Percentiles rank a stretch among this genome's conserved stretches.
These are phyloP conservation scores for Scaptodrosophila latifasciaeformis DNA, from an alignment of 2,888 invertebrate species.

Conservation along the genomic window DNA sequence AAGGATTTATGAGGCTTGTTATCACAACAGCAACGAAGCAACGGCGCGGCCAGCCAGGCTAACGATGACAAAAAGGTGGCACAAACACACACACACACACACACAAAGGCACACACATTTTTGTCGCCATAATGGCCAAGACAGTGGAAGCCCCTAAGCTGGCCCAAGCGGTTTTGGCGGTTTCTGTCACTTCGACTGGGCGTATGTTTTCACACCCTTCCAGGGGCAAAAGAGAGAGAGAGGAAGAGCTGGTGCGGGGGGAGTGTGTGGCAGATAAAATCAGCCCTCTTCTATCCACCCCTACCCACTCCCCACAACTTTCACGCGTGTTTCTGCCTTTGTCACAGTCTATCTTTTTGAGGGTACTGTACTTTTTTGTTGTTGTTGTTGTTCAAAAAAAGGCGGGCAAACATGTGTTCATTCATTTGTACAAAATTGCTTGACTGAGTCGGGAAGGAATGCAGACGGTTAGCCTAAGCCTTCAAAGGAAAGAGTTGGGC, in stretches of 20 bases:
- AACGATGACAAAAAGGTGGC: constrained; percentile 70
- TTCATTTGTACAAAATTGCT: constrained; percentile 49
- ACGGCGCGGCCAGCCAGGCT: constrained; percentile 21
- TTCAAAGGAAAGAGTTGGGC: too few relatives aligned
- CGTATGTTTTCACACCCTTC: constrained; percentile 3
- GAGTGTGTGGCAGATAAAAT: background rate
- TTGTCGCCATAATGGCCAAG: too few relatives aligned
- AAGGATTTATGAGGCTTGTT: constrained; percentile 70
- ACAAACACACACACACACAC: too few relatives aligned
- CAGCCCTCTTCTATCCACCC: too few relatives aligned
- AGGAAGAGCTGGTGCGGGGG: background rate
- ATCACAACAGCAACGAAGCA: constrained; percentile 49
- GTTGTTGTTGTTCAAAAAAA: too few relatives aligned
- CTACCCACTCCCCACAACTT: too few relatives aligned
- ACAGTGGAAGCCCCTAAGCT: too few relatives aligned
- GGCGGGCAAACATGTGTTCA: constrained; percentile 54
- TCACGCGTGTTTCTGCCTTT: too few relatives aligned
- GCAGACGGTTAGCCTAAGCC: too few relatives aligned
- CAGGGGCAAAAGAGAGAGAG: background rate
- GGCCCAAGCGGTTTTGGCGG: too few relatives aligned
- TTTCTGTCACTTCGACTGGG: constrained; percentile 2
- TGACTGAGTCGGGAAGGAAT: background rate
- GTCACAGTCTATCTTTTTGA: constrained; percentile 9
- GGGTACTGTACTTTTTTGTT: too few relatives aligned
- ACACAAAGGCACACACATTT: too few relatives aligned